Evolutionary conservation across 2,113 vertebrate species (phyloP).

Genomic region (Stigmatopora nigra): DNA sequence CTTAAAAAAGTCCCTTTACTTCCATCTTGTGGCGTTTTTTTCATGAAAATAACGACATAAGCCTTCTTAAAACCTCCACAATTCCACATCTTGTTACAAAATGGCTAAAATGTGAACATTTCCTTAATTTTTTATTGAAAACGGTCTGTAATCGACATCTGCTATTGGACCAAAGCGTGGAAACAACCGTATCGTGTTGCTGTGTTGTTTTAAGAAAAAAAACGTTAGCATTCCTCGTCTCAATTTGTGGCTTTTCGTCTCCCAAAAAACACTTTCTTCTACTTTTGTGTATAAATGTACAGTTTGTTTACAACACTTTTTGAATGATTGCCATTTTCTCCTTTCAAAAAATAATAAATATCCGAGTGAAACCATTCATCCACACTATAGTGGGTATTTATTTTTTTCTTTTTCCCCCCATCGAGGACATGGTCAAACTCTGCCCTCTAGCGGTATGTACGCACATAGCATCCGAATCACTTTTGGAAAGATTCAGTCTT

Average conservation of each 20-base stretch:
- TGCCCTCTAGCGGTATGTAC: constrained; percentile 54
- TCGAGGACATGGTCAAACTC: constrained; percentile 4
- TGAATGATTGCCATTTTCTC: constrained; percentile 65
- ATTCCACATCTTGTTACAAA: not conserved
- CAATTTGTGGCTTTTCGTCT: constrained; percentile 33
- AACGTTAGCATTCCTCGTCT: constrained; percentile 40
- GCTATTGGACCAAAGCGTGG: constrained; percentile 54
- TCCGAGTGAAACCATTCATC: constrained; percentile 30
- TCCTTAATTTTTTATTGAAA: not conserved
- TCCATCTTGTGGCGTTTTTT: not conserved
- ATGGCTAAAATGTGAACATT: constrained; percentile 3
- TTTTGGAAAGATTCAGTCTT: not conserved
- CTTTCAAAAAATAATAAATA: constrained; percentile 71
- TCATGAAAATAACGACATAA: not conserved
- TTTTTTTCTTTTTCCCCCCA: not conserved
- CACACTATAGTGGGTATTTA: not conserved
- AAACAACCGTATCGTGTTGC: constrained; percentile 65
- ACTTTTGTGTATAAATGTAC: constrained; percentile 72
- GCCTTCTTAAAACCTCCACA: not conserved
- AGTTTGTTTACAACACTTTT: constrained; percentile 75
- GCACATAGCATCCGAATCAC: not conserved
- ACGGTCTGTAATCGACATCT: not conserved
- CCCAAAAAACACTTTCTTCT: constrained; percentile 35
- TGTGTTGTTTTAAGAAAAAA: constrained; percentile 58
- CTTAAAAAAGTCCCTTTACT: not conserved